Evolutionary conservation across 2,113 vertebrate species (phyloP).

Genomic region (Myiopsitta monachus): DNA sequence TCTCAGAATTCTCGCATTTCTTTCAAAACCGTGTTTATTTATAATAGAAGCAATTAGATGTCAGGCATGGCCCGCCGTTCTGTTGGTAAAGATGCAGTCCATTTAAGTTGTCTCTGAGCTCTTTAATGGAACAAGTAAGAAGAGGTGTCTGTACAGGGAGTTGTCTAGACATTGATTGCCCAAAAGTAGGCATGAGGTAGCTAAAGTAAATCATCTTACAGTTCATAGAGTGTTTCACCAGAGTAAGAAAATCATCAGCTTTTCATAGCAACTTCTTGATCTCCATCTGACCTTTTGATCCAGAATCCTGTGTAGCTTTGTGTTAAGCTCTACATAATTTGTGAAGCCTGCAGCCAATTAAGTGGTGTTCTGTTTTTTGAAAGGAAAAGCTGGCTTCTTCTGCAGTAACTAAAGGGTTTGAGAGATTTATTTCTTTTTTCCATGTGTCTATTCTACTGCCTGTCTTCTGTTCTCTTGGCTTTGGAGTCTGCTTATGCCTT

Average conservation of each 20-base stretch:
- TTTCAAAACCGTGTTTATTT: background rate
- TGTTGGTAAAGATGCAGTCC: background rate
- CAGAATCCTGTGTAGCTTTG: background rate
- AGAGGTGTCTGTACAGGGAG: background rate
- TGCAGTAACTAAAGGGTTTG: background rate
- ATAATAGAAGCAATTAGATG: background rate
- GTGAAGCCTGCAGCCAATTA: background rate
- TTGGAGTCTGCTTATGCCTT: background rate
- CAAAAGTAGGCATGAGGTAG: background rate
- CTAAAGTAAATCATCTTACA: background rate
- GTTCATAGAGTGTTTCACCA: background rate
- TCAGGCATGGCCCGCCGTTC: background rate
- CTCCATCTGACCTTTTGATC: background rate
- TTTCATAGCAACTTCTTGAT: background rate
- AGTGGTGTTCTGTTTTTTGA: background rate
- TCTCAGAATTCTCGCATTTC: background rate
- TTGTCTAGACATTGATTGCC: background rate
- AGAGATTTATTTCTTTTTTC: background rate
- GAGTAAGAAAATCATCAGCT: background rate
- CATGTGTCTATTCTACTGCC: background rate
- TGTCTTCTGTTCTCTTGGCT: background rate
- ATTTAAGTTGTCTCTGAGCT: background rate
- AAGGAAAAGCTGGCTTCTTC: background rate
- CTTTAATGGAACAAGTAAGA: background rate
- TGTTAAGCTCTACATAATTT: background rate